Base-by-base conservation (phyloP, 2,888 invertebrate genomes). In the Ormyrus rosae region DNA sequence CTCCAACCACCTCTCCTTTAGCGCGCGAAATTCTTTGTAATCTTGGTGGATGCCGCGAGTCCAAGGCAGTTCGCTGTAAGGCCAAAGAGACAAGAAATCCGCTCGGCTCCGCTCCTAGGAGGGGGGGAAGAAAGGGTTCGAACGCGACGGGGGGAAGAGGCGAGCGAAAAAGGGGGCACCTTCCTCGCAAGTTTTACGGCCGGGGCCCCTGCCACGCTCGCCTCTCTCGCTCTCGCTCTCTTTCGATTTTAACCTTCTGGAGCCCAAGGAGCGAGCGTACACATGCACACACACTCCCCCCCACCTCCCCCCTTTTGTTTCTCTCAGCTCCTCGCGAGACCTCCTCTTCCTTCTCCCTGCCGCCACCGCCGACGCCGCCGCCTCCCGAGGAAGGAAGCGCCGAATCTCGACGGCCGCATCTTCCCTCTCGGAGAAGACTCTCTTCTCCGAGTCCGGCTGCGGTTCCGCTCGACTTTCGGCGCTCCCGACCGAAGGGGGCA, bases 31-130 rank as follows among this genome's bases (percentile, higher is more conserved):
- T 85, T 89, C 91, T 91, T 90, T 89, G 90, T 90, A 91, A 91
- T 91, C 91, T 91, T 91, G 91, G 90, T 88, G 90, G 86, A 83
- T 84, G 86, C 84, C 87, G 75, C 78, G 85, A 90, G 86, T 84
- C 51, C 69, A 85, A 84, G 88, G 86, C 85, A 81, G 65, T 51
- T 74, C 89, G 88, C 90, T 91, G 91, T 91, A 91, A 91, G 91
- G 91, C 89, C 90, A 87, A 88, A 91, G 91, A 90, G 87, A 91
- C 88, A 91, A 67, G 75, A 87, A 88, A 85, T 84, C 34, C 84
- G 86, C 85, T 80, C 80, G 69, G n/a, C 50, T 68, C 71, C 56
- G 45, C 13, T 8, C 48, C 34, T 5, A 3, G 56, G 2, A 45
- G 10, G 19, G 56, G 64, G 50, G 51, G 19, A 46, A 19, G 11